Percentiles rank a stretch among this genome's conserved stretches.
These are phyloP conservation scores for Mugil cephalus DNA, from an alignment of 2,113 vertebrate genomes.

Conservation along the genomic window DNA sequence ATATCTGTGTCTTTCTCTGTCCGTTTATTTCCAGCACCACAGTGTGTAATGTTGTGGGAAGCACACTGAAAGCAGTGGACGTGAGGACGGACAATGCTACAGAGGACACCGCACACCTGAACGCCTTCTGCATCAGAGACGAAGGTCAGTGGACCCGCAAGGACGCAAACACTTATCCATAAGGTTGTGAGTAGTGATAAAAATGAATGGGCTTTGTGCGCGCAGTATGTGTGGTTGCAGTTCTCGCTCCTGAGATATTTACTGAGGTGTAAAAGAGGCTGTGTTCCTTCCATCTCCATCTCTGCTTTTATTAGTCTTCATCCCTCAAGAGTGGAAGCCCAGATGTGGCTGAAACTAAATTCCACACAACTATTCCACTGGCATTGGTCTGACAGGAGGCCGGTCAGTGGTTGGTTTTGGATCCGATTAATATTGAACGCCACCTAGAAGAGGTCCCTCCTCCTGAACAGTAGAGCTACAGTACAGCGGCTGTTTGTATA, in stretches of 20 bases:
- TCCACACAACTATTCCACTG: constrained; percentile 24
- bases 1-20: background rate
- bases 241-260: constrained; percentile 12
- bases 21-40: constrained; percentile 86
- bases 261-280: constrained; percentile 42
- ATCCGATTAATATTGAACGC: constrained; percentile 21
- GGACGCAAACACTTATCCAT: background rate
- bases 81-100: constrained; percentile 88
- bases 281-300: constrained; percentile 20
- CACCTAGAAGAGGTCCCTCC: constrained; percentile 34
- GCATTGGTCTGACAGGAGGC: background rate
- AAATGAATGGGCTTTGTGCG: constrained; percentile 13
- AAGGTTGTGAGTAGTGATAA: background rate
- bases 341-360: constrained; percentile 22
- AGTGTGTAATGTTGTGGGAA: constrained; percentile 86
- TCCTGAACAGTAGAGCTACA: constrained; percentile 37
- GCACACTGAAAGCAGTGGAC: constrained; percentile 85
- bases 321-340: background rate
- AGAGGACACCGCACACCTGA: constrained; percentile 77
- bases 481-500: constrained; percentile 32
- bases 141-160: constrained; percentile 85
- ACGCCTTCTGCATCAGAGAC: constrained; percentile 92
- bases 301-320: constrained; percentile 12
- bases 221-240: background rate
- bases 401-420: constrained; percentile 32